Conservation (phyloP, 2,797 vertebrate species). For the Lithobates pipiens region DNA sequence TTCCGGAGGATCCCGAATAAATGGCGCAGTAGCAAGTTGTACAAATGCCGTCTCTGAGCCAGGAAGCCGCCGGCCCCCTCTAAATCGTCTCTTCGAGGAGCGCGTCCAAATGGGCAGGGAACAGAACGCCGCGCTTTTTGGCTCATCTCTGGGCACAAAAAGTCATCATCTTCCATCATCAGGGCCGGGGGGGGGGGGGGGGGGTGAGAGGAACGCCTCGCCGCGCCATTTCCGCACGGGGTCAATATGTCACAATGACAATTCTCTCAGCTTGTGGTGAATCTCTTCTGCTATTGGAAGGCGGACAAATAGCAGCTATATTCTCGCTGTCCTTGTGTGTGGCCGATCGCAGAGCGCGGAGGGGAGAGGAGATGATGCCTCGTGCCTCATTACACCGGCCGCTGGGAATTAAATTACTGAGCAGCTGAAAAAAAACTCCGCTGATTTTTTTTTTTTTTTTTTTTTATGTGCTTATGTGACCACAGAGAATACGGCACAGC, state of each 20-base stretch:
- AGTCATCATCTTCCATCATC: constrained; percentile 35
- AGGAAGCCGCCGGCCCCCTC: background rate
- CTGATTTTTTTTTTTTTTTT: no score
- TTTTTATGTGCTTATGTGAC: no score
- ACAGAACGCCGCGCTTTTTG: background rate
- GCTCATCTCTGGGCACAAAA: background rate
- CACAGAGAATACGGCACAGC: no score
- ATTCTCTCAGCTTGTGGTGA: constrained; percentile 9
- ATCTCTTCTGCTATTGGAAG: constrained; percentile 11
- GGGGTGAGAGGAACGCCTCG: constrained; percentile 8
- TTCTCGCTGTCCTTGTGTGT: no score
- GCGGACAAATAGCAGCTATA: background rate
- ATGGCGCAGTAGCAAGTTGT: background rate
- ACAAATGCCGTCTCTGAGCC: background rate
- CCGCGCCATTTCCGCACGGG: constrained; percentile 15
- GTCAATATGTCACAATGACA: background rate
- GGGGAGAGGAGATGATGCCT: no score
- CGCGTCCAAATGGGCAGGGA: background rate
- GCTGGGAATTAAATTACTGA: no score
- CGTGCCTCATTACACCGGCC: no score
- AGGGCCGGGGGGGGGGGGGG: background rate
- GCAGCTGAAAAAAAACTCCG: no score
- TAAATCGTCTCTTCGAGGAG: background rate
- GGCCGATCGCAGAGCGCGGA: no score
- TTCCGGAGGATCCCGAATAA: background rate